These are phyloP conservation scores for Ophion ellenae DNA, from an alignment of 2,888 invertebrate genomes.

Conservation along the genomic window DNA sequence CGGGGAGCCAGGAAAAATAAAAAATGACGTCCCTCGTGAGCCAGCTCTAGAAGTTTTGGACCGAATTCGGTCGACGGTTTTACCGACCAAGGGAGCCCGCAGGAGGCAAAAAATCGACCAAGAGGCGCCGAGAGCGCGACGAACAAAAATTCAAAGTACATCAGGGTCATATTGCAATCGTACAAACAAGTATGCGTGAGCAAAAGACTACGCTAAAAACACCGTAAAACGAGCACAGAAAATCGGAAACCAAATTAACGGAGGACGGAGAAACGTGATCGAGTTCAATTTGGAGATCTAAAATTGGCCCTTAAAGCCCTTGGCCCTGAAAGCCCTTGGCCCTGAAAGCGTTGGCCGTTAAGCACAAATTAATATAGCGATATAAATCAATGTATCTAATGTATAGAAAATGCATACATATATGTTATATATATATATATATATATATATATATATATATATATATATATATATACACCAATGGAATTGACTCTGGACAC, in stretches of 20 bases:
- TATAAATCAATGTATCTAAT: neutral
- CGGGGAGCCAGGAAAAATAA: neutral
- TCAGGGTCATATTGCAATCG: too few species aligned
- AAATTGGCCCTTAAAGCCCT: neutral
- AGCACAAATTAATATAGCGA: neutral
- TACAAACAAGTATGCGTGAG: too few species aligned
- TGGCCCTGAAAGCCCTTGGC: neutral
- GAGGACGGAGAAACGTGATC: too few species aligned
- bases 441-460: too few species aligned
- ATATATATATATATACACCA: too few species aligned
- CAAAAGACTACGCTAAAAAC: too few species aligned
- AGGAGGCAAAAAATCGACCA: neutral
- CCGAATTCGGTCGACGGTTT: conserved; percentile 3
- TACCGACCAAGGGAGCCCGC: neutral
- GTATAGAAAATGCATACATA: conserved; percentile 26
- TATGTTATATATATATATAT: neutral
- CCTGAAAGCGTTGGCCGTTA: neutral
- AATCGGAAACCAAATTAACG: too few species aligned
- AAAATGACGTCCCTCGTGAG: neutral
- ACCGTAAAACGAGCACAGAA: too few species aligned
- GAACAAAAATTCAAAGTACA: neutral
- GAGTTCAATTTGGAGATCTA: too few species aligned
- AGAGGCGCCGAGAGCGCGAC: neutral
- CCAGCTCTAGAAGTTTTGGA: neutral
- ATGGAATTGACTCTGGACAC: too few species aligned